A percentile compares a stretch with the other conserved stretches of the same genome.
Conservation (phyloP, 2,113 vertebrate species). For the Corapipo altera region DNA sequence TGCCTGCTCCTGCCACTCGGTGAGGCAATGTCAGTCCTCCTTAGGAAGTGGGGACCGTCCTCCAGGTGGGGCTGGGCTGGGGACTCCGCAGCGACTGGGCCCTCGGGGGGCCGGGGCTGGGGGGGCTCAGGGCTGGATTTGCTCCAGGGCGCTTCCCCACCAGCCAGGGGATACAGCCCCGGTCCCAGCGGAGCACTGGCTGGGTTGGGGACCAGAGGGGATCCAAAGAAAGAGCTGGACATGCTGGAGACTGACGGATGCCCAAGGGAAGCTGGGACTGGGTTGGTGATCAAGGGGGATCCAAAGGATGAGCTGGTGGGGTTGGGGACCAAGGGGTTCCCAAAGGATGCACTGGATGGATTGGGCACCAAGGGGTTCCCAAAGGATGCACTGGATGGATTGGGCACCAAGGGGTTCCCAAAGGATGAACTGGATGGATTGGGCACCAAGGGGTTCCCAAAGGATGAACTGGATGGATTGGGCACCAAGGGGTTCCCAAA, state of each 20-base stretch:
- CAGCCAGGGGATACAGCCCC: fast-evolving
- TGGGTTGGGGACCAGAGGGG: background rate
- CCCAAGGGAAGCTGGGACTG: background rate
- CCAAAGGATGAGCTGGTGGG: background rate
- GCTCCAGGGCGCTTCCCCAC: background rate
- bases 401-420: fast-evolving
- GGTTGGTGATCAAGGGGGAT: background rate
- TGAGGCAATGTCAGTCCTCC: background rate
- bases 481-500: background rate
- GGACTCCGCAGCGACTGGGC: background rate
- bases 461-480: fast-evolving
- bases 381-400: background rate
- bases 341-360: background rate
- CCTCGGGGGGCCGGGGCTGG: background rate
- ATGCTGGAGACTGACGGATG: background rate
- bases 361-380: fast-evolving
- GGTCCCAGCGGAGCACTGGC: background rate
- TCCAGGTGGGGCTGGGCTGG: background rate
- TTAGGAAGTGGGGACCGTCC: background rate
- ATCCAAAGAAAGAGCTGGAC: background rate
- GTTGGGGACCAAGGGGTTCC: background rate
- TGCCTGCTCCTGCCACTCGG: background rate
- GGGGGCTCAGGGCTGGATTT: background rate
- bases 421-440: background rate
- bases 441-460: fast-evolving